Evolutionary conservation across 35 echinoderm and acorn worm genomes (phyloP).

Genomic region (Eucidaris tribuloides): DNA sequence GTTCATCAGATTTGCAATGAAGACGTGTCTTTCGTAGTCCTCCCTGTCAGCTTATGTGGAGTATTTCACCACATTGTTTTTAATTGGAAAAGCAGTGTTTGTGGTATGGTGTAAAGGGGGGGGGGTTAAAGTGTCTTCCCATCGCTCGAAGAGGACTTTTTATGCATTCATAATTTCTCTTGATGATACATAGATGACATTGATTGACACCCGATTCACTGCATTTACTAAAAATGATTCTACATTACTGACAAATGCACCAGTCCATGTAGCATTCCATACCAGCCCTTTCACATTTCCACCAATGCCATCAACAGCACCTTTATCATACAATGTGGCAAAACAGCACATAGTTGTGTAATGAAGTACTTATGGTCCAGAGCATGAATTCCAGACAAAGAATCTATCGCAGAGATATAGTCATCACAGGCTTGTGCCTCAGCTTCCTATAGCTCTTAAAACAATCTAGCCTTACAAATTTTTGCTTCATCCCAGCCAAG

Average conservation of each 20-base stretch:
- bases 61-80: background rate
- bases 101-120: background rate
- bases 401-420: background rate
- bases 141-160: background rate
- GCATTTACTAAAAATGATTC: too few relatives aligned
- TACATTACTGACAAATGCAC: too few relatives aligned
- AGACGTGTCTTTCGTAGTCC: background rate
- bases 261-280: too few relatives aligned
- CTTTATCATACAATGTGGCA: too few relatives aligned
- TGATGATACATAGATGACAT: background rate
- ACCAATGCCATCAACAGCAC: too few relatives aligned
- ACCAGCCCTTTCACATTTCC: too few relatives aligned
- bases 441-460: background rate
- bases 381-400: too few relatives aligned
- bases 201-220: too few relatives aligned
- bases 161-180: background rate
- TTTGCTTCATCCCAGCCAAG: background rate
- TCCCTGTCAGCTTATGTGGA: background rate
- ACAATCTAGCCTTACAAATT: background rate
- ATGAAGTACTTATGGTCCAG: too few relatives aligned
- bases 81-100: background rate
- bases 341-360: too few relatives aligned
- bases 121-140: background rate
- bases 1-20: background rate
- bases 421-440: constrained; percentile 6